Evolutionary conservation across 2,888 invertebrate species (phyloP), one percentile per base, ranked within the genome.

Genomic region (Flexamia atlantica): DNA sequence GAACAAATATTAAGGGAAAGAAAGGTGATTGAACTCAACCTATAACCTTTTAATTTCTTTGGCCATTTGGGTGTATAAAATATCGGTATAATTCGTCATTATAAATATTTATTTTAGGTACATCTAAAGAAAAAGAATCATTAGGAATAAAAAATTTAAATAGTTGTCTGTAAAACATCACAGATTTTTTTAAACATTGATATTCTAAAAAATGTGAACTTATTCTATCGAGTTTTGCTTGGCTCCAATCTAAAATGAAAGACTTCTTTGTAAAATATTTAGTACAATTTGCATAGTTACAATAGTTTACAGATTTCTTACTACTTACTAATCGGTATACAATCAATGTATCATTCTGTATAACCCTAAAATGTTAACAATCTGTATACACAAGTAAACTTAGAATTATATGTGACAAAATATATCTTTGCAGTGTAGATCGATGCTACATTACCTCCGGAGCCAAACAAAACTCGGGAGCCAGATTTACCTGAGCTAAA

Each of bases 401-500:
- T 64, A 64, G 25, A 2, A 28, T 64, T 28, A 64, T 30, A 64
- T 14, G 28, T 64, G 28, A 28, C 12, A 64, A 64, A 64, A 64
- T 64, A 64, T 30, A 64, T 64, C 28, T 64, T 64, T 30, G 14
- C 64, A 28, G 14, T 10, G 28, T 5, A 64, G 2, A 53, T 9
- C 20, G 20, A 64, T 64, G 30, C 57, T 4, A 17, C n/a, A 46
- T 46, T 17, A 46, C 23, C 57, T 57, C 23, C 32, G 42, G 42
- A 72, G 72, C 72, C 72, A 72, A 72, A 42, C 72, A 72, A 72
- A 72, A 72, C 72, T 20, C 72, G 42, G 68, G 14, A n/a, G 36
- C 36, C 36, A 36, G 36, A 36, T 36, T 53, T 30, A 40, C 72
- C 72, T 72, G 72, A 72, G 72, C 42, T 72, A 64, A 64, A 64